A percentile compares a stretch with the other conserved stretches of the same genome.
These are phyloP conservation scores for Aspidapion aeneum DNA, from an alignment of 2,888 invertebrate genomes.

Conservation along the genomic window DNA sequence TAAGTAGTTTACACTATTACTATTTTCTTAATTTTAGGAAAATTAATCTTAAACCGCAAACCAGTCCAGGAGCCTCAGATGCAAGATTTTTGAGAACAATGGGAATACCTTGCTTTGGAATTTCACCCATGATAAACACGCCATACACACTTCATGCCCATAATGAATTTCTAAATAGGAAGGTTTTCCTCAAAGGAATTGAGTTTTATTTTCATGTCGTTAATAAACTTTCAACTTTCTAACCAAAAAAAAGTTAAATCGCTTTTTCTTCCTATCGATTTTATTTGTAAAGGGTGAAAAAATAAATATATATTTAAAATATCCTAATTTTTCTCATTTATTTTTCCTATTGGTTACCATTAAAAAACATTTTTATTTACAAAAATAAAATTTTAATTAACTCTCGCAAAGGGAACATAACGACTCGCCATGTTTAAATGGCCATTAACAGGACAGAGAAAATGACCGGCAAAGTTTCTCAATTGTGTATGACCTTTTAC, in stretches of 20 bases:
- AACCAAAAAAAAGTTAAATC: too few species aligned
- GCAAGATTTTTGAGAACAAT: constrained; percentile 72
- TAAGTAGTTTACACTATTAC: too few species aligned
- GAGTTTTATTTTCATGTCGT: constrained; percentile 70
- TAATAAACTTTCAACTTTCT: constrained; percentile 58
- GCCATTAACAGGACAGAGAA: constrained; percentile 1
- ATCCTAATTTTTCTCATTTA: too few species aligned
- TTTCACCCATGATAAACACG: constrained; percentile 84
- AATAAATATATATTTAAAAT: too few species aligned
- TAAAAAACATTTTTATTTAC: too few species aligned
- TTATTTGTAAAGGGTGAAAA: too few species aligned
- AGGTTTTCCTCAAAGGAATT: constrained; percentile 76
- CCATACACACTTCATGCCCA: constrained; percentile 82
- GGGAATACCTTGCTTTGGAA: constrained; percentile 79
- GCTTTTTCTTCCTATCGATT: too few species aligned
- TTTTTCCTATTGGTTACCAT: too few species aligned
- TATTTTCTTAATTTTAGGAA: constrained; percentile 23
- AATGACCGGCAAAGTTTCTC: constrained; percentile 16
- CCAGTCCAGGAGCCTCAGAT: constrained; percentile 88
- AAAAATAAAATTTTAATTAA: neutral
- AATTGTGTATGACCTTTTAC: constrained; percentile 4
- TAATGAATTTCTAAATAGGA: constrained; percentile 76
- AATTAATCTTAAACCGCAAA: constrained; percentile 60
- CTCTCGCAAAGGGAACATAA: constrained; percentile 29
- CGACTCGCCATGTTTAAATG: constrained; percentile 15